A percentile compares a stretch with the other conserved stretches of the same genome.
These are phyloP conservation scores for Hippocampus mohnikei DNA, from an alignment of 2,113 vertebrate genomes.

Conservation along the genomic window DNA sequence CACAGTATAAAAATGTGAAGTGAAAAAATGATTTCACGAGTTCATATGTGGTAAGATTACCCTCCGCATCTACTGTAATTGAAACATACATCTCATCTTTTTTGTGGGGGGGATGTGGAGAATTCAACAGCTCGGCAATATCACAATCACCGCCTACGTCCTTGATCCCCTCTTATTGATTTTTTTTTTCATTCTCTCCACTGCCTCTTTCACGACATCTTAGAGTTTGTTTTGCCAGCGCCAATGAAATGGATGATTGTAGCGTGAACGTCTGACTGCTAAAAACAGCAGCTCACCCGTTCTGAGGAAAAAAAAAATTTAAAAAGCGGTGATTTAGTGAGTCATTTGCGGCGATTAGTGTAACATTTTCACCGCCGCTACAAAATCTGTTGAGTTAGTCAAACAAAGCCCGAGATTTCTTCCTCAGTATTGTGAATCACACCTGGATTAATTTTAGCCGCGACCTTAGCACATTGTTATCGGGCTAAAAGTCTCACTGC, in stretches of 20 bases:
- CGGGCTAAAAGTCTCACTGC: not conserved
- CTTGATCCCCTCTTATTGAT: conserved; percentile 16
- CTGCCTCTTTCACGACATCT: conserved; percentile 39
- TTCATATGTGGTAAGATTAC: too few species aligned
- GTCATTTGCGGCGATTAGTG: conserved; percentile 40
- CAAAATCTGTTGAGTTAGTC: conserved; percentile 5
- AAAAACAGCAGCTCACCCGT: conserved; percentile 45
- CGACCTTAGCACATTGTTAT: not conserved
- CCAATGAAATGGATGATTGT: conserved; percentile 65
- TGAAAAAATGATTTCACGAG: not conserved
- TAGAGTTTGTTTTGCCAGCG: conserved; percentile 56
- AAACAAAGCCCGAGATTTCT: not conserved
- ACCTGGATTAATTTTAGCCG: too few species aligned
- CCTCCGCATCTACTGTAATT: not conserved
- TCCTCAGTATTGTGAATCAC: not conserved
- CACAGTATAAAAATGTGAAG: conserved; percentile 1
- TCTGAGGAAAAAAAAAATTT: conserved; percentile 24
- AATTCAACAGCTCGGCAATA: conserved; percentile 7
- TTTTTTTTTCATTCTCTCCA: conserved; percentile 50
- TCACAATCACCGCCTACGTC: conserved; percentile 43
- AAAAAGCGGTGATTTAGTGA: conserved; percentile 30
- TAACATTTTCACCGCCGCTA: not conserved
- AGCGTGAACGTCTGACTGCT: conserved; percentile 52
- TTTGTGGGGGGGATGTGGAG: not conserved
- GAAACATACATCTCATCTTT: not conserved